Conservation (phyloP, 1,140 invertebrate species). For the Drosophila chauvacae region DNA sequence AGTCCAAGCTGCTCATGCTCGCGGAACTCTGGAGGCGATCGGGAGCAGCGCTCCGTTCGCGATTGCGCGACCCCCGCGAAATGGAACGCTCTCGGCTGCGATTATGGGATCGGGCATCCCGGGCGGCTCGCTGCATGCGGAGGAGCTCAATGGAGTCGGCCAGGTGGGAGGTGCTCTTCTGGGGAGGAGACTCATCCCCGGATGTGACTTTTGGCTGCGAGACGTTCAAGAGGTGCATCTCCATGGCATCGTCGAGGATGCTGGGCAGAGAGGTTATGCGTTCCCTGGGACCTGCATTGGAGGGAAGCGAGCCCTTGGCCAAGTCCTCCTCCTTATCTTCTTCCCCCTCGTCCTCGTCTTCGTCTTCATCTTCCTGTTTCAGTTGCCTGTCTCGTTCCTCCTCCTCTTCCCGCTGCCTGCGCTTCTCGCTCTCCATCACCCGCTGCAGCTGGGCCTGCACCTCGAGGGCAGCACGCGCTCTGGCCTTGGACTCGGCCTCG, state of each 20-base stretch:
- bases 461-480: slow-evolving; percentile 51
- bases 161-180: slow-evolving; percentile 54
- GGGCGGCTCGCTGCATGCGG: slow-evolving; percentile 68
- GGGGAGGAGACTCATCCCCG: slow-evolving; percentile 44
- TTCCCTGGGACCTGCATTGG: slow-evolving; percentile 36
- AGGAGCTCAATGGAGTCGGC: slow-evolving; percentile 72
- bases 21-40: slow-evolving; percentile 73
- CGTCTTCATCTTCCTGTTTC: slow-evolving; percentile 1
- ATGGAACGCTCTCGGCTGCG: slow-evolving; percentile 63
- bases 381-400: background rate
- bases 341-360: slow-evolving; percentile 21
- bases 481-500: slow-evolving; percentile 52
- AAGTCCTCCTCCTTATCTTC: slow-evolving; percentile 4
- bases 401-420: slow-evolving; percentile 11
- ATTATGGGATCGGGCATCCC: slow-evolving; percentile 55
- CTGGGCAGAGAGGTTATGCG: slow-evolving; percentile 51
- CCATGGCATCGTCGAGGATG: slow-evolving; percentile 54
- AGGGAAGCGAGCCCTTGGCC: slow-evolving; percentile 18
- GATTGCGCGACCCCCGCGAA: slow-evolving; percentile 42
- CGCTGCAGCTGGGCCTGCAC: slow-evolving; percentile 51
- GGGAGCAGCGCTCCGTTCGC: slow-evolving; percentile 67
- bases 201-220: slow-evolving; percentile 19
- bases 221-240: slow-evolving; percentile 51
- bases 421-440: slow-evolving; percentile 46
- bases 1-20: slow-evolving; percentile 76